Base-by-base conservation (phyloP, 2,888 invertebrate species). In the Pemphredon lugubris region DNA sequence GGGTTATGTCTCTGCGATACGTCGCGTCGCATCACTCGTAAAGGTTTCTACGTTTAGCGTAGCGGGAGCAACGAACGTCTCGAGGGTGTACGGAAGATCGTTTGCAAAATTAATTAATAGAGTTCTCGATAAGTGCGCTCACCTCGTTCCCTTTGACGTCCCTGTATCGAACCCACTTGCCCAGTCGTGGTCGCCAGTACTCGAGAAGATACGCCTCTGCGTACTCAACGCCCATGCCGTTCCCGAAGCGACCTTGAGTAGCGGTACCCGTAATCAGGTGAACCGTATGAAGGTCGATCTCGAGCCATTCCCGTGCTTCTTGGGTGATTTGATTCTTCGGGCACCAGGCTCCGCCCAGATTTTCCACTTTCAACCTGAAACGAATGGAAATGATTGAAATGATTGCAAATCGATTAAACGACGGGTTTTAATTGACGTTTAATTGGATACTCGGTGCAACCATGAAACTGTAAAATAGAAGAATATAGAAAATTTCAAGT, bases 261-360 rank as follows among this genome's bases (percentile, higher is more conserved):
- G 91, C 91, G 37, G 94, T 92, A 58, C 92, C 92, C 1, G 93
- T 93, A 84, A 94, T 92, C 82, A 93, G 92, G 87, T 92, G 92
- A 50, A 93, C 90, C 53, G 90, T 87, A 77, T 91, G 91, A 71
- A 94, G 91, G 88, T 94, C 92, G 76, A 93, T 91, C 90, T 94
- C 91, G 66, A 92, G 83, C 91, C 91, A 92, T 79, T 92, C 92
- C 51, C 89, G 90, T 2, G 91, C 90, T 74, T 92, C 91, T 50
- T 90, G 89, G 48, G 91, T 91, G 78, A 93, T 91, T 84, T 91
- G 91, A 66, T 91, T 90, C 83, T 92, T 92, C n/a, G 94, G 94
- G 87, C 94, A 95, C 95, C 95, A 95, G 0, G 94, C 94, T 37
- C 94, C 95, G 7, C 94, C 94, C 70, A 92, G 91, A 75, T 90